A percentile compares a stretch with the other conserved stretches of the same genome.
These are phyloP conservation scores for Clarias laeviceps DNA, from an alignment of 2,797 vertebrate genomes.

Conservation along the genomic window DNA sequence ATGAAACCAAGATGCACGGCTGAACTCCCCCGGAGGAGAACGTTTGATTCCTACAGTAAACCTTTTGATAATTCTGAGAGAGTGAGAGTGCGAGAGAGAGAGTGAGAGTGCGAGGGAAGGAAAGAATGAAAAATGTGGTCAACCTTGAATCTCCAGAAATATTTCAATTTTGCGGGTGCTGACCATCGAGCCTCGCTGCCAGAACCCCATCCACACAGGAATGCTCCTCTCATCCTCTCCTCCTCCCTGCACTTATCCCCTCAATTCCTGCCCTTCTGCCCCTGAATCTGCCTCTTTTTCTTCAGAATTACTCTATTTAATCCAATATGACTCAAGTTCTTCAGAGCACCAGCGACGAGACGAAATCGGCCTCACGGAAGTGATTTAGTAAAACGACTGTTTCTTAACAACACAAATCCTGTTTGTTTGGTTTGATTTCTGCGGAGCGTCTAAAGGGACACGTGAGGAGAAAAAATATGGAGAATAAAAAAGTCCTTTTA, in stretches of 20 bases:
- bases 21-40: conserved; percentile 66
- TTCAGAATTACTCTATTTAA: conserved; percentile 66
- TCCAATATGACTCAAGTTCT: conserved; percentile 72
- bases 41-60: conserved; percentile 69
- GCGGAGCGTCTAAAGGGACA: too few relatives aligned
- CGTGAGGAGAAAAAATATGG: too few relatives aligned
- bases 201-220: conserved; percentile 65
- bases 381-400: conserved; percentile 77
- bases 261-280: conserved; percentile 66
- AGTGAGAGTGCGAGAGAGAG: conserved; percentile 12
- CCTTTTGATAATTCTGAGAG: conserved; percentile 68
- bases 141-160: conserved; percentile 74
- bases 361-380: conserved; percentile 72
- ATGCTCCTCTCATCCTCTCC: conserved; percentile 47
- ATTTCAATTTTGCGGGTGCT: conserved; percentile 70
- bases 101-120: background rate
- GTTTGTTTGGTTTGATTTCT: background rate
- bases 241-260: conserved; percentile 35
- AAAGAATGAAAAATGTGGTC: conserved; percentile 68
- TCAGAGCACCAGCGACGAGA: conserved; percentile 70
- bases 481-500: too few relatives aligned
- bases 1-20: conserved; percentile 47
- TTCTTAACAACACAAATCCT: conserved; percentile 62
- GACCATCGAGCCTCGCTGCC: conserved; percentile 64
- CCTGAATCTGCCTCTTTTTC: conserved; percentile 57